Evolutionary conservation across 2,797 vertebrate genomes (phyloP), one percentile per base, ranked within the genome.

Genomic region (Jordanella pulchra): DNA sequence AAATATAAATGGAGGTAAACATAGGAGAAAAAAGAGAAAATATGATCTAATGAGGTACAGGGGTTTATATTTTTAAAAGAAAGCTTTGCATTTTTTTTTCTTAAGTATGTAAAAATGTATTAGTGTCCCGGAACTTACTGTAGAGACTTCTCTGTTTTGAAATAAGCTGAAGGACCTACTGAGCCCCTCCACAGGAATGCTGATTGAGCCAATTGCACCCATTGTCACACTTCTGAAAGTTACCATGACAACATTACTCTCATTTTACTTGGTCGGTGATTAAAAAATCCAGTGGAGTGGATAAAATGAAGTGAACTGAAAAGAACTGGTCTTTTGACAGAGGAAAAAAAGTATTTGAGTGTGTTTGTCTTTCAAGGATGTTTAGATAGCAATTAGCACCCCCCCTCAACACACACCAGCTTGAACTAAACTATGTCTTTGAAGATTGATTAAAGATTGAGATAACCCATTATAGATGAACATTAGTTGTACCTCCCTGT

Each of bases 341-440:
- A n/a, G 15, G 35, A 47, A 15, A 60, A 69, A 67, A 47, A 61
- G 18, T 54, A 50, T 75, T 70, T 51, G 73, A 77, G 55, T 65
- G 69, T 67, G 56, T 76, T 75, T 79, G 93, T 94, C 92, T 88
- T 91, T 64, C 72, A 86, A 94, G 88, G 90, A 80, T 93, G 92
- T 93, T 93, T 93, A 93, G 88, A 90, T 77, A 69, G 92, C 94
- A 96, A 96, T 96, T 95, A 96, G 92, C 89, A 83, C 68, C n/a
- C 86, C 89, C 85, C 23, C 58, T 18, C 4, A 1, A 4, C 45
- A 14, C 45, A 14, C 45, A 14, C 13, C 45, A 35, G 18, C 70
- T 65, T 81, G 76, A 74, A 75, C 73, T 76, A 69, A 71, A 83
- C 73, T 61, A 74, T 81, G 7, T 65, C 80, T 90, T 85, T 89